Conservation (phyloP, 2,797 vertebrate species). For the Enteromius thamalakanensis region DNA sequence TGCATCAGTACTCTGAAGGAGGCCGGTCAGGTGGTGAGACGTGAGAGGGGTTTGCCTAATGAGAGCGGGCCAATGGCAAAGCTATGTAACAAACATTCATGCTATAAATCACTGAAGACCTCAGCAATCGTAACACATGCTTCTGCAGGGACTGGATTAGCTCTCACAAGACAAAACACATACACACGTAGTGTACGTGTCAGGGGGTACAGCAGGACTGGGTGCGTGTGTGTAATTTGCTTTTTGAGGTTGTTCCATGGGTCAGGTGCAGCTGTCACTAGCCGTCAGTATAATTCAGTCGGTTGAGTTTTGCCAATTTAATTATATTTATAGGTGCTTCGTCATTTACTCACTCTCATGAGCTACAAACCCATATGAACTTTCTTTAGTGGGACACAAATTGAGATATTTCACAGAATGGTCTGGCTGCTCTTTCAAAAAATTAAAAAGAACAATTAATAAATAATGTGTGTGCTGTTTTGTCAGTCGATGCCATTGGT, state of each 20-base stretch:
- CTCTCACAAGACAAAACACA: conserved; percentile 19
- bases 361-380: not conserved
- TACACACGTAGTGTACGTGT: not conserved
- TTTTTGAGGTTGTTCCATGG: conserved; percentile 4
- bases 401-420: not conserved
- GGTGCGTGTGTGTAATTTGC: conserved; percentile 4
- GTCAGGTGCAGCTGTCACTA: conserved; percentile 18
- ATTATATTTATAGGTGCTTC: not conserved
- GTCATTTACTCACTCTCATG: not conserved
- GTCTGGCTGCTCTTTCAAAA: not conserved
- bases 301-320: not conserved
- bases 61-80: conserved; percentile 22
- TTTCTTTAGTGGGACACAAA: not conserved
- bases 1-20: conserved; percentile 65
- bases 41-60: conserved; percentile 50
- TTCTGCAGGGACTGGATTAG: not conserved
- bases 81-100: conserved; percentile 37
- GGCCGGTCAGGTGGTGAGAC: conserved; percentile 47
- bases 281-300: not conserved
- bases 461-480: not conserved
- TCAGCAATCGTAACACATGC: conserved; percentile 18
- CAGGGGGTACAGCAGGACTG: not conserved
- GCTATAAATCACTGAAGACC: conserved; percentile 25
- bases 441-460: not conserved
- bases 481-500: not conserved